Evolutionary conservation across 2,113 vertebrate species (phyloP).

Genomic region (Melanotaenia duboulayi): DNA sequence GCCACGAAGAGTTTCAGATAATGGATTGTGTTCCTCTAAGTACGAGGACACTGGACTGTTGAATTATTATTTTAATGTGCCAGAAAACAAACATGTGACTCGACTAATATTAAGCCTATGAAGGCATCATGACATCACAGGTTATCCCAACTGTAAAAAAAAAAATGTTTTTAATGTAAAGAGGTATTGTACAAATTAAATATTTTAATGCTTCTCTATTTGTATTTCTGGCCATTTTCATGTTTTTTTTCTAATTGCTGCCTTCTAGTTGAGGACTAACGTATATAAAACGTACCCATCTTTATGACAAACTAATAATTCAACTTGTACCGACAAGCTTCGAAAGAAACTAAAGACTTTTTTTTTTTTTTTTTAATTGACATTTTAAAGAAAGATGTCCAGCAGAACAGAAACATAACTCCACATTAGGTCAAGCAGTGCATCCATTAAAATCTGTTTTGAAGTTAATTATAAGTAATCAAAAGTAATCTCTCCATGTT

Average conservation of each 20-base stretch:
- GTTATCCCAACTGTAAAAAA: no score
- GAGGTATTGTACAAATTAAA: conserved; percentile 12
- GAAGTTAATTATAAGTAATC: conserved; percentile 35
- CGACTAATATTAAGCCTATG: background rate
- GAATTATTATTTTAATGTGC: conserved; percentile 7
- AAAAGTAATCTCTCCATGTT: conserved; percentile 5
- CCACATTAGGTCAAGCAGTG: conserved; percentile 67
- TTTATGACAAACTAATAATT: conserved; percentile 29
- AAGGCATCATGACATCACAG: background rate
- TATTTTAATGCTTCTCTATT: background rate
- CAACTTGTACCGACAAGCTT: background rate
- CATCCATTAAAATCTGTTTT: conserved; percentile 58
- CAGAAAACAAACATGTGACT: background rate
- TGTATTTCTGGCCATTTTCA: background rate
- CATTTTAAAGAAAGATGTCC: conserved; percentile 67
- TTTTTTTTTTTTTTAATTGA: conserved; percentile 57
- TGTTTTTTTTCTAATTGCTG: no score
- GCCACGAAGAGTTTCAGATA: background rate
- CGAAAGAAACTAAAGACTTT: conserved; percentile 12
- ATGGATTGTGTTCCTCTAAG: background rate
- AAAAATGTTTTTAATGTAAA: conserved; percentile 1
- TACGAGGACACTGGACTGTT: background rate
- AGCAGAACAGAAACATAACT: conserved; percentile 65
- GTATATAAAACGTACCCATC: conserved; percentile 29
- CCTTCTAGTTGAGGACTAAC: no score